Evolutionary conservation across 2,888 invertebrate species (phyloP).

Genomic region (Andrena minutula): DNA sequence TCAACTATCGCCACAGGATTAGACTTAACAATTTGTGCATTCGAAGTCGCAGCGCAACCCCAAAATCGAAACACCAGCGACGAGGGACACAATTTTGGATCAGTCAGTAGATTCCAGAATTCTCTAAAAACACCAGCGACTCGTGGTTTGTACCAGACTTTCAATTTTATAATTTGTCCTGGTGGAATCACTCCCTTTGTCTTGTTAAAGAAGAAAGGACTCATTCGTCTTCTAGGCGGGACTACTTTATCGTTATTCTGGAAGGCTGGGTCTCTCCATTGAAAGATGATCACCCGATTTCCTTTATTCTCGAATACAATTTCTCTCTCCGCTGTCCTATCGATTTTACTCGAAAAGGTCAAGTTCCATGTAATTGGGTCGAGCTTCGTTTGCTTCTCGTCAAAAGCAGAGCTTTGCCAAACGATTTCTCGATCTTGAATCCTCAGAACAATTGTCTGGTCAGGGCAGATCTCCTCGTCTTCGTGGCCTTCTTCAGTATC

Average conservation of each 20-base stretch:
- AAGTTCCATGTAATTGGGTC: conserved; percentile 67
- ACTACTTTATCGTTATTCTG: conserved; percentile 57
- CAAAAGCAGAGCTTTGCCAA: conserved; percentile 17
- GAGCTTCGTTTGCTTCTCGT: background rate
- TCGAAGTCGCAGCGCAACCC: conserved; percentile 45
- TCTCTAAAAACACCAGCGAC: conserved; percentile 85
- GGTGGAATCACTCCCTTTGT: conserved; percentile 86
- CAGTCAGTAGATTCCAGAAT: conserved; percentile 86
- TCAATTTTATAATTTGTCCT: conserved; percentile 85
- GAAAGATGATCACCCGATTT: conserved; percentile 85
- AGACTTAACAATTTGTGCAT: rapidly evolving
- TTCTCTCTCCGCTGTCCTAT: conserved; percentile 42
- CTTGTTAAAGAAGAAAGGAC: conserved; percentile 87
- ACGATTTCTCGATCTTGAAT: conserved; percentile 75
- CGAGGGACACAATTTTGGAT: conserved; percentile 80
- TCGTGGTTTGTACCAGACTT: conserved; percentile 86
- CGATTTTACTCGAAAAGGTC: conserved; percentile 51
- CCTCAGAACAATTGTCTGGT: conserved; percentile 61
- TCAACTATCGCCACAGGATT: conserved; percentile 49
- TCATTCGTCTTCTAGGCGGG: conserved; percentile 56
- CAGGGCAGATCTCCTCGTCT: conserved; percentile 7
- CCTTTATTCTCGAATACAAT: conserved; percentile 86
- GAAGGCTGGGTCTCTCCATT: conserved; percentile 82
- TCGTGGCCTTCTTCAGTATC: conserved; percentile 12
- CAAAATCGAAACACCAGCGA: conserved; percentile 70